A percentile compares a stretch with the other conserved stretches of the same genome.
Evolutionary conservation across 2,113 vertebrate species (phyloP).

Genomic region (Siphamia tubifer): DNA sequence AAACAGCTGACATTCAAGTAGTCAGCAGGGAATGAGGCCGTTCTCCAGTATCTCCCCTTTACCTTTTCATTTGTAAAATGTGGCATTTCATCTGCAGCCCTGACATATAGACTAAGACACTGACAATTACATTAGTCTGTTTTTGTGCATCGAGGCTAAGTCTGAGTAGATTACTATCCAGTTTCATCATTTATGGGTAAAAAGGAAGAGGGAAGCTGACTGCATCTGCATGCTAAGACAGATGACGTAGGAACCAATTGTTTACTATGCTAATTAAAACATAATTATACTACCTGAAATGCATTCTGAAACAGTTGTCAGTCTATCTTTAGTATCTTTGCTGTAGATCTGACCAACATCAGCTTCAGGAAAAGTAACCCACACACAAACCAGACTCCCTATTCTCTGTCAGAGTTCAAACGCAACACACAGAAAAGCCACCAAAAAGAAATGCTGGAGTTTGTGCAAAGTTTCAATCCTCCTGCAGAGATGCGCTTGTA

Average conservation of each 20-base stretch:
- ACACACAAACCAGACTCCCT: neutral
- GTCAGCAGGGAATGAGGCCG: neutral
- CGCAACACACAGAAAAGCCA: neutral
- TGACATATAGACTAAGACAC: neutral
- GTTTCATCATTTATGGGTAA: neutral
- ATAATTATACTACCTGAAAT: no score
- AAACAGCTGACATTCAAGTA: constrained; percentile 29
- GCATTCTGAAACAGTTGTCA: no score
- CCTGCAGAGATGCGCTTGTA: neutral
- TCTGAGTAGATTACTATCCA: neutral
- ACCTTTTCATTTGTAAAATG: constrained; percentile 34
- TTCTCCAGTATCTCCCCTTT: neutral
- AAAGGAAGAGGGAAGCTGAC: neutral
- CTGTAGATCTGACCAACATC: neutral
- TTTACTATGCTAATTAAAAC: no score
- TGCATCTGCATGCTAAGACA: no score
- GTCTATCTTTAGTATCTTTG: neutral
- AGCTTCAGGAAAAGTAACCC: neutral
- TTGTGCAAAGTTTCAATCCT: neutral
- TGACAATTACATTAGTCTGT: neutral
- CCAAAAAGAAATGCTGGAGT: neutral
- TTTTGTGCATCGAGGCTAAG: neutral
- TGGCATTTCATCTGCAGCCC: constrained; percentile 30
- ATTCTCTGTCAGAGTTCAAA: neutral
- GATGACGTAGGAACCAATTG: no score